These are phyloP conservation scores for Hirtodrosophila histrioides DNA, from an alignment of 2,888 invertebrate species.

Conservation along the genomic window DNA sequence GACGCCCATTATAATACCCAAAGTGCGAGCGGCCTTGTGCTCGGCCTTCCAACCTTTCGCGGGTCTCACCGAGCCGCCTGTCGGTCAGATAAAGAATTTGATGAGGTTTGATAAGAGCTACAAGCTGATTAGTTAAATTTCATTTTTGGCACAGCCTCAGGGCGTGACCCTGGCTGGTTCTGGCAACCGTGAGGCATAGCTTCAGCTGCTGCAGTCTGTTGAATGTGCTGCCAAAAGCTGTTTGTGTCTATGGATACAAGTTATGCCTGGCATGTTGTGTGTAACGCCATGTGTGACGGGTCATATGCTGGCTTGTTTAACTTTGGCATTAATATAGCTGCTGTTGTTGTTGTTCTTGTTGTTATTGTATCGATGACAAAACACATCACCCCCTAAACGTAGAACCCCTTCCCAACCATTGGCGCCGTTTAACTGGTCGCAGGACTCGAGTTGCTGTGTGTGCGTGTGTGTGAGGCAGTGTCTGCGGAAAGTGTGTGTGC, in stretches of 20 bases:
- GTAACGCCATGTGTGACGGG: conserved; percentile 53
- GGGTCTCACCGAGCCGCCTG: conserved; percentile 87
- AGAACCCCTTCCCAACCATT: background rate
- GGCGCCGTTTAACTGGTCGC: conserved; percentile 21
- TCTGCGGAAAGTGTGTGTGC: conserved; percentile 17
- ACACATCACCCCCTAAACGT: conserved; percentile 1
- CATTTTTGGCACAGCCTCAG: conserved; percentile 37
- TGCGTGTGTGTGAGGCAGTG: conserved; percentile 8
- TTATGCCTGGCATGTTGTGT: conserved; percentile 35
- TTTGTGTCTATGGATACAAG: conserved; percentile 23
- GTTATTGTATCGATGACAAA: conserved; percentile 51
- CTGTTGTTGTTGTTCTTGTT: conserved; percentile 12
- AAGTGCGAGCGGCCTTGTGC: conserved; percentile 96
- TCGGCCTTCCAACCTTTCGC: conserved; percentile 94
- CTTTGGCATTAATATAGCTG: conserved; percentile 66
- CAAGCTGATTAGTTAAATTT: conserved; percentile 60
- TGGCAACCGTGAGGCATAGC: conserved; percentile 2
- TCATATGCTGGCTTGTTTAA: conserved; percentile 62
- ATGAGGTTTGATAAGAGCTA: conserved; percentile 40
- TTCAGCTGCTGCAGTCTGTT: conserved; percentile 14
- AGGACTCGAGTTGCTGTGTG: conserved; percentile 24
- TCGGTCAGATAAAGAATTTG: conserved; percentile 57
- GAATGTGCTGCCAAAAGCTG: conserved; percentile 7
- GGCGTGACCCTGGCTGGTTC: background rate
- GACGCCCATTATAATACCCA: conserved; percentile 98